Evolutionary conservation across 2,888 invertebrate species (phyloP), one percentile per base, ranked within the genome.

Genomic region (Spodoptera picta): DNA sequence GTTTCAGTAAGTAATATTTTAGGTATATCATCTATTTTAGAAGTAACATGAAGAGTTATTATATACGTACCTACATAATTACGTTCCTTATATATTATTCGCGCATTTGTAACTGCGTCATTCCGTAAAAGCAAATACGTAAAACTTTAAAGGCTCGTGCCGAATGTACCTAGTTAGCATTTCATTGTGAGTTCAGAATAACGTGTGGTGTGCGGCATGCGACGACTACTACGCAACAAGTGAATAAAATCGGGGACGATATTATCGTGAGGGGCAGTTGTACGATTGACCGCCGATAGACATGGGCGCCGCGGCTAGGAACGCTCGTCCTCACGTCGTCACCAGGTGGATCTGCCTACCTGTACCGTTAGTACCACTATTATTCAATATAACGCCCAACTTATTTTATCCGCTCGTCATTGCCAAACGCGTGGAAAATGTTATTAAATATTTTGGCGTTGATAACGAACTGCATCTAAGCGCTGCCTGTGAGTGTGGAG

Each of bases 261-360:
- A 84, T 81, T 84, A 86, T 83, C 73, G 84, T 79, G 87, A 81
- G 87, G 80, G 84, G 84, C 91, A 92, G 91, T 82, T 42, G 82
- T 82, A 79, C 82, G 80, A 89, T 91, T 87, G 90, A 86, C 82
- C 87, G 88, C 83, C 82, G 82, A 83, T 86, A 90, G 92, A 89
- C 85, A 95, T 95, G 95, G 95, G 95, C 80, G 93, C 93, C 72
- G 92, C 94, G 64, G 92, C 93, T 78, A 94, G 81, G 82, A 93
- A 93, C 89, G 89, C 94, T 66, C 91, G 95, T 50, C 94, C 94
- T n/a, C 91, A 94, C 89, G 92, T 93, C 69, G 90, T 95, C 70
- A 89, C 90, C 84, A 87, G 95, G 84, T 95, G 95, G 95, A 93
- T 95, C 81, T 92, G 94, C 74, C 83, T 88, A 69, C 95, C 95